These are phyloP conservation scores for Lapara coniferarum DNA, from an alignment of 2,888 invertebrate genomes.

Conservation along the genomic window DNA sequence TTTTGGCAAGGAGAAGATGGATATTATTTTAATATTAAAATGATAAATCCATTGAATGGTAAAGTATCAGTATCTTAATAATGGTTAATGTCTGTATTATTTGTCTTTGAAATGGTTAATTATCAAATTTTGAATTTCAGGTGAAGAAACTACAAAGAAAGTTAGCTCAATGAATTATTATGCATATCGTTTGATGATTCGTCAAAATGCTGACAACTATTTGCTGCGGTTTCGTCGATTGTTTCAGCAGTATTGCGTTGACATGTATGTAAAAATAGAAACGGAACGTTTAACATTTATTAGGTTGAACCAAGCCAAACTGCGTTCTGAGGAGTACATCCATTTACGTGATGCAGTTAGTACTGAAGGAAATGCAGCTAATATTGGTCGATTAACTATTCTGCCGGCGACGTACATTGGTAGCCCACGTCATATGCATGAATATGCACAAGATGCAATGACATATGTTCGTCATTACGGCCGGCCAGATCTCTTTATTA, in stretches of 20 bases:
- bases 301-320: background rate
- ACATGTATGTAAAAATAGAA: background rate
- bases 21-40: no score
- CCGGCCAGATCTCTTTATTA: background rate
- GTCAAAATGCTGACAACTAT: background rate
- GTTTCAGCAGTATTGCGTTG: background rate
- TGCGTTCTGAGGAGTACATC: background rate
- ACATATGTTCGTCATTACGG: background rate
- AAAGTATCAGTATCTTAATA: no score
- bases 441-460: slow-evolving; percentile 1
- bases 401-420: background rate
- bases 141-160: background rate
- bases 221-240: background rate
- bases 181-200: background rate
- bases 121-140: background rate
- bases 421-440: background rate
- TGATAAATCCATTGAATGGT: no score
- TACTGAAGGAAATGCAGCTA: background rate
- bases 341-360: background rate
- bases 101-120: no score
- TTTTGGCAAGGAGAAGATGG: no score
- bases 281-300: background rate
- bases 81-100: no score
- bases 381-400: background rate
- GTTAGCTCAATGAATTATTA: background rate